Evolutionary conservation across 2,888 invertebrate species (phyloP), one percentile per base, ranked within the genome.

Genomic region (Drosophila mimica): DNA sequence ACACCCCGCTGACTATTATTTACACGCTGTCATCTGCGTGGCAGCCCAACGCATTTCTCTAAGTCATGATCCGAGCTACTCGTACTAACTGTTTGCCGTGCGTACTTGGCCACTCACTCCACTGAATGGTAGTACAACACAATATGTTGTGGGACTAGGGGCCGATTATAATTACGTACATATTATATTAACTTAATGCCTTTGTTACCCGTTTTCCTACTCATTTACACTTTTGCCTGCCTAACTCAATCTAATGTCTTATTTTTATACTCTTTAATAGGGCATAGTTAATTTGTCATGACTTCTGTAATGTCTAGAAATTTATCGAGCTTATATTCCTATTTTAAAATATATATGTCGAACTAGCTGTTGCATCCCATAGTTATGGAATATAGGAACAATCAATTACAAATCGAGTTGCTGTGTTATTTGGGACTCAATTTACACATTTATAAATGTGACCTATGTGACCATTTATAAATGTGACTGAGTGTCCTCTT

Each of bases 11-110:
- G 72, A 79, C 79, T 76, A 76, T 83, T 83, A 74, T 81, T 82
- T 81, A 76, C 74, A 68, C 79, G 73, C 71, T 88, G 84, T 85
- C 84, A 84, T 81, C 86, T 49, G 63, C 57, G 36, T n/a, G 53
- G 48, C 62, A 25, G 15, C 48, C 17, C 38, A 67, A 67, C 69
- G 72, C 83, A 70, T 84, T 82, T 79, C 61, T 67, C 70, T 49
- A 64, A 82, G 85, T 88, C 85, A 88, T 74, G 83, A 76, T 80
- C 74, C 75, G 58, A 43, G 34, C 43, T 43, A 46, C 54, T 56
- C 34, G 36, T n/a, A 59, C 63, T 38, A 81, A 63, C 51, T 75
- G 58, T 76, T 43, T 38, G 13, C 62, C 4, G n/a, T 61, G 28
- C 33, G 40, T 60, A 53, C 58, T 48, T 60, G 52, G 36, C 57